Conservation (phyloP, 2,888 invertebrate species). For the Resseliella maxima region DNA sequence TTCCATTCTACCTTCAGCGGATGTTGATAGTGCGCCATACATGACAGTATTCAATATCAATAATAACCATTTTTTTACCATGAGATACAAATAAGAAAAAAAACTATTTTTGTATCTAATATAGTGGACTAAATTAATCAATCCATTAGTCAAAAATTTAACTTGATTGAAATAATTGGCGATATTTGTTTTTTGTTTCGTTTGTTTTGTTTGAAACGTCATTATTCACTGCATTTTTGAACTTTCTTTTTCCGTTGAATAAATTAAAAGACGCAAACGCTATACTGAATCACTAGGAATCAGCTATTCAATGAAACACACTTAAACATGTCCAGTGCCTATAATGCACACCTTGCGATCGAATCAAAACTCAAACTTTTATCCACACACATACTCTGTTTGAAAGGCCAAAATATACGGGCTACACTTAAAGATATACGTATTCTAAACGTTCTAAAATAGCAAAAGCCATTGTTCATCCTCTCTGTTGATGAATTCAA, state of each 20-base stretch:
- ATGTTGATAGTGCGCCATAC: conserved; percentile 9
- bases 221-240: not conserved
- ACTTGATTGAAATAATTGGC: no score
- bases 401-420: not conserved
- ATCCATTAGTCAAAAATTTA: no score
- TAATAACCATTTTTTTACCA: not conserved
- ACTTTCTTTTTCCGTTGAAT: conserved; percentile 16
- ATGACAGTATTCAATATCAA: not conserved
- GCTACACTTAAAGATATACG: not conserved
- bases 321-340: conserved; percentile 31
- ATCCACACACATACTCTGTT: not conserved
- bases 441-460: no score
- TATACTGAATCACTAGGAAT: not conserved
- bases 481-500: not conserved
- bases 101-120: no score
- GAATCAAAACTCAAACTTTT: not conserved
- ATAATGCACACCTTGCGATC: conserved; percentile 38
- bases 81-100: no score
- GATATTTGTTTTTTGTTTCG: not conserved
- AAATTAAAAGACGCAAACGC: not conserved
- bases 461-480: not conserved
- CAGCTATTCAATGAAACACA: not conserved
- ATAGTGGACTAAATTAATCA: no score
- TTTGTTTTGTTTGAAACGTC: not conserved
- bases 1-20: not conserved